These are phyloP conservation scores for Strongylocentrotus purpuratus DNA, from an alignment of 35 echinoderm and acorn worm genomes.

Conservation along the genomic window DNA sequence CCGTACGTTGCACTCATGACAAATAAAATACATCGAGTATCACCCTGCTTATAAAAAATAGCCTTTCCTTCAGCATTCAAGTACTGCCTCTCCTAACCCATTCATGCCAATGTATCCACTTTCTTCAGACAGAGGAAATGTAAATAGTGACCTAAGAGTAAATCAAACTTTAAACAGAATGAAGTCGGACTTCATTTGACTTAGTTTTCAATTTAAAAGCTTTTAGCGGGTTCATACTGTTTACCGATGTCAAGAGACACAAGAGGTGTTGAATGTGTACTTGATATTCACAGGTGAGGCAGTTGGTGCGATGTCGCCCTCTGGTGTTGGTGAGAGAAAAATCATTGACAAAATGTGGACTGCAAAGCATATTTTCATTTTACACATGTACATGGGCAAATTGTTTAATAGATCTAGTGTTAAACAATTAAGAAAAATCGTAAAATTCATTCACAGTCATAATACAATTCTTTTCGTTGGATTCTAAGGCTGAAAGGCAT, in stretches of 20 bases:
- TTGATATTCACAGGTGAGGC: background rate
- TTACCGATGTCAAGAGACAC: background rate
- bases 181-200: background rate
- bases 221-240: background rate
- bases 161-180: conserved; percentile 32
- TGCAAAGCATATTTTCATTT: too few species aligned
- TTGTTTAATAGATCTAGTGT: too few species aligned
- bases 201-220: conserved; percentile 4
- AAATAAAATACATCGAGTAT: background rate
- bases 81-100: background rate
- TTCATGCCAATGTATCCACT: conserved; percentile 21
- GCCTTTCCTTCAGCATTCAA: background rate
- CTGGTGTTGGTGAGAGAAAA: background rate
- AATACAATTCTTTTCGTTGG: too few species aligned
- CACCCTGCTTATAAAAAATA: background rate
- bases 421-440: too few species aligned
- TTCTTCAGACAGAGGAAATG: background rate
- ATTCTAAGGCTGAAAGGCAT: too few species aligned
- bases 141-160: conserved; percentile 13
- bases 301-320: background rate
- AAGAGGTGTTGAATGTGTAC: background rate
- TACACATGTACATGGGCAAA: too few species aligned
- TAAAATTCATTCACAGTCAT: too few species aligned
- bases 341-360: too few species aligned
- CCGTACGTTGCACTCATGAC: background rate